These are phyloP conservation scores for Eidolon dupreanum DNA, from an alignment of 2,797 vertebrate species.

Conservation along the genomic window DNA sequence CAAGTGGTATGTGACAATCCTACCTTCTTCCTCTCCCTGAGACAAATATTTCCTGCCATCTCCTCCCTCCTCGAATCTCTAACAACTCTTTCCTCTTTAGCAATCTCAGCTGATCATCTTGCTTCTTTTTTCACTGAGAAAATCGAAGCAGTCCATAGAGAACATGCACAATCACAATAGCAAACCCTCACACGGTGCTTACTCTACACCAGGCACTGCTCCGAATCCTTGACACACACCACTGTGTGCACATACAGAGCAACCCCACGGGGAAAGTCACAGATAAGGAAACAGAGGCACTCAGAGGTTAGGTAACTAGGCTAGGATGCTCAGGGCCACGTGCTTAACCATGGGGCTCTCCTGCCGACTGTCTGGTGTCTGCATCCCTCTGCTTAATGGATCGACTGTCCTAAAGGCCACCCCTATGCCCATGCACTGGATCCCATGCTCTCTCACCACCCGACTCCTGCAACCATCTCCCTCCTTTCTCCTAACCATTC, in stretches of 20 bases:
- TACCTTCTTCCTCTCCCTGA: not conserved
- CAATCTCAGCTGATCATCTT: not conserved
- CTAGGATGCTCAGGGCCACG: not conserved
- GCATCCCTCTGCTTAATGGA: fast-evolving
- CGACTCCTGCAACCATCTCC: not conserved
- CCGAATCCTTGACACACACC: too few species aligned
- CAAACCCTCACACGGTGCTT: not conserved
- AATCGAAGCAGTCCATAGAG: not conserved
- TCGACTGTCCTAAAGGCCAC: not conserved
- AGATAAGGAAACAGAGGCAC: not conserved
- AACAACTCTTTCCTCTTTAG: not conserved
- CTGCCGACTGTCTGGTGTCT: not conserved
- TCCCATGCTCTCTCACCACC: not conserved
- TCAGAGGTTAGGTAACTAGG: not conserved
- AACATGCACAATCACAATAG: not conserved
- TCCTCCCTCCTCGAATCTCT: not conserved
- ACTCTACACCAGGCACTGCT: too few species aligned
- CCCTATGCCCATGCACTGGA: too few species aligned
- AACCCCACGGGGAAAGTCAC: not conserved
- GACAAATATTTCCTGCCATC: not conserved
- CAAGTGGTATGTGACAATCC: not conserved
- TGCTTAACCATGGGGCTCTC: too few species aligned
- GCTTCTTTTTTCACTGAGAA: not conserved
- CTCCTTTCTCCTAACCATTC: not conserved
- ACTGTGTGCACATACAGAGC: fast-evolving